Base-by-base conservation (phyloP, 2,888 invertebrate genomes). In the Drosophila quinaria region DNA sequence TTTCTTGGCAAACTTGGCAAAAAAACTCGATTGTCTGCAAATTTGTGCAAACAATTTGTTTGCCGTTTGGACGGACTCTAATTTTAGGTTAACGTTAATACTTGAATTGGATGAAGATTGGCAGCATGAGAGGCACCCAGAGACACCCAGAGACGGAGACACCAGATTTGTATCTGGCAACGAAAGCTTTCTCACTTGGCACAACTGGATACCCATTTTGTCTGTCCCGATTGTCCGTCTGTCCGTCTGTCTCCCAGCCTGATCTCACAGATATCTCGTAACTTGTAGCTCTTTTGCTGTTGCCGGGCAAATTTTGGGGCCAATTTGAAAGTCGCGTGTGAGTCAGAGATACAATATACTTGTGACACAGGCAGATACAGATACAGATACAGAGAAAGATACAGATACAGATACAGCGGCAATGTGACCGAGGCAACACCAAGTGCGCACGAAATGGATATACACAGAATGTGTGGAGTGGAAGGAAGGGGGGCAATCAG, bases 301-400 rank as follows among this genome's bases (percentile, higher is more conserved):
- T 83, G 86, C 82, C 86, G 64, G 79, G 82, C 76, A 71, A 76
- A 83, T 74, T 63, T 83, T 78, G 68, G 70, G 69, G 66, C 76
- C 73, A 83, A 82, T 87, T 85, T 85, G 87, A 85, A 85, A 85
- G 85, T 86, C 69, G 76, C 64, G 70, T 66, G 68, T 85, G 88
- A 87, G 77, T 85, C 85, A 85, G 70, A 37, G 56, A 59, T 42
- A 42, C 17, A 19, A 19, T 19, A 19, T 63, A 47, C 62, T 59
- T 50, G 65, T 59, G 46, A 56, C 35, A 58, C 19, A 11, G 42
- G 19, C 42, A 19, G 42, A 6, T 29, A 29, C 29, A 17, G 17
- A 37, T n/a, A 37, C n/a, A 37, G 31, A 10, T 10, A 31, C 31
- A 31, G 3, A 10, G 10, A 31, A 10, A 31, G 10, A 31, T 31